Evolutionary conservation across 2,797 vertebrate genomes (phyloP).

Genomic region (Melanotaenia pygmaea): DNA sequence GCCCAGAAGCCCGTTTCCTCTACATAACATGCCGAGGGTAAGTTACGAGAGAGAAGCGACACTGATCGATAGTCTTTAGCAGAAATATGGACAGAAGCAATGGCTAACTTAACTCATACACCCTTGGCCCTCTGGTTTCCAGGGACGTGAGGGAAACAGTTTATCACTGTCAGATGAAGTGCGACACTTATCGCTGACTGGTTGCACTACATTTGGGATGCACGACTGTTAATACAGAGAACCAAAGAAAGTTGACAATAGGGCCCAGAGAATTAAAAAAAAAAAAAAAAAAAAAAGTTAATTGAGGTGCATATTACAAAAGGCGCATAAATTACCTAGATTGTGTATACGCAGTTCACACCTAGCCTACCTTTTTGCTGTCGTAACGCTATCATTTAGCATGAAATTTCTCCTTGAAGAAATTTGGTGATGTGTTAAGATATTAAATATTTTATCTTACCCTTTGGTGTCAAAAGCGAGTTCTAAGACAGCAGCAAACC

Average conservation of each 20-base stretch:
- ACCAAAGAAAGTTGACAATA: neutral
- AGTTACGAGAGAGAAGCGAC: constrained; percentile 42
- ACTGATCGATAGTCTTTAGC: constrained; percentile 56
- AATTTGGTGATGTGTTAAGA: neutral
- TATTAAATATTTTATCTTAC: constrained; percentile 11
- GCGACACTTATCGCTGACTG: neutral
- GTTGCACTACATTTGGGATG: neutral
- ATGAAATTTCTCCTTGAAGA: accelerated
- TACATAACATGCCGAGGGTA: constrained; percentile 24
- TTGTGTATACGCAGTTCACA: neutral
- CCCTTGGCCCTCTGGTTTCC: constrained; percentile 17
- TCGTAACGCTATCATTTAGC: neutral
- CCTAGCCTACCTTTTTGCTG: neutral
- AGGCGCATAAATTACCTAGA: no score
- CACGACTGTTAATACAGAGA: neutral
- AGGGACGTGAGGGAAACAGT: constrained; percentile 33
- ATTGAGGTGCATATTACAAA: neutral
- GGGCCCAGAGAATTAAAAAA: neutral
- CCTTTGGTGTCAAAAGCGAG: neutral
- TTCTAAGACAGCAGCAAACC: neutral
- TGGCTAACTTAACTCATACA: constrained; percentile 17
- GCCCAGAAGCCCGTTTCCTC: constrained; percentile 20
- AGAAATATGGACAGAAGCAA: constrained; percentile 24
- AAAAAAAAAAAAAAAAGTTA: neutral
- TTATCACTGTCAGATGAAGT: constrained; percentile 52